Base-by-base conservation (phyloP, 2,797 vertebrate species). In the Lerista edwardsae region DNA sequence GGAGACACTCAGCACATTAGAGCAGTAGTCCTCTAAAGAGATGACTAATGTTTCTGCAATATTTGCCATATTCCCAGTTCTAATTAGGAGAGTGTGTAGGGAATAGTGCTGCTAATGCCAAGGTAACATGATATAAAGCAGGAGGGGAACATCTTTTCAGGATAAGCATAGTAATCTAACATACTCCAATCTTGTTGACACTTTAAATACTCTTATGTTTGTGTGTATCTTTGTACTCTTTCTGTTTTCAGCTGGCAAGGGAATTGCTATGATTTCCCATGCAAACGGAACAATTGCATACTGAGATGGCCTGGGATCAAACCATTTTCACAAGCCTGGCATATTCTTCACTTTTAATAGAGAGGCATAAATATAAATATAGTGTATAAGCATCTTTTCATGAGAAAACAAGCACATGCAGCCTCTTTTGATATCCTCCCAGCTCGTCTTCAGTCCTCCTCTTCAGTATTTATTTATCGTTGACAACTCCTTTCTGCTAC, bases 401-500 rank as follows among this genome's bases (percentile, higher is more conserved):
- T 85, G 85, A 78, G 68, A 27, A 29, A 83, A 57, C 15, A 62
- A 10, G 12, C 34, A 4, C 51, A 86, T 80, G n/a, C 61, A 86
- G 76, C 2, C 55, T 80, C 44, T 31, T 55, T 80, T 85, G 44
- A 79, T 39, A 67, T 57, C 9, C 8, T 78, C 36, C 29, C 51
- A 55, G 51, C 15, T 72, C 23, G 74, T 79, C 27, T n/a, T 72
- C 68, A 47, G 4, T 23, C 25, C 12, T 25, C 44, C 21, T 76
- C 7, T n/a, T n/a, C 5, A 0, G 36, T 86, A 75, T 74, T 80
- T 17, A 17, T 21, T 80, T 76, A 89, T 83, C 74, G 89, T 82
- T 75, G 59, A 73, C 78, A 84, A 90, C 7, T 85, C 17, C 34
- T 84, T 86, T 91, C 81, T 67, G 78, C 9, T 27, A 86, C 12